These are phyloP conservation scores for Xanthorhoe spadicearia DNA, from an alignment of 2,888 invertebrate species.

Conservation along the genomic window DNA sequence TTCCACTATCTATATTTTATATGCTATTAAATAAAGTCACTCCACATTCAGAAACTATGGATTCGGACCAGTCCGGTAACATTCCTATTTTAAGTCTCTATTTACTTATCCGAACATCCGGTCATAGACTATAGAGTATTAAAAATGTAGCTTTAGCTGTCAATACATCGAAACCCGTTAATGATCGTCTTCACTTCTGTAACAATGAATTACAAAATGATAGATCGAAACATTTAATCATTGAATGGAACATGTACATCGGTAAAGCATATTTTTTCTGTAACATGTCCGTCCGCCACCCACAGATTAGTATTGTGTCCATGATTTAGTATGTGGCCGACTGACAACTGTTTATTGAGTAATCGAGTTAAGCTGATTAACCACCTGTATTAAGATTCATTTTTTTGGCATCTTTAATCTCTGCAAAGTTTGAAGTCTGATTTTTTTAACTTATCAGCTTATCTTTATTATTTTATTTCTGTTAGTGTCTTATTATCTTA, in stretches of 20 bases:
- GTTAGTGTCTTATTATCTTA: no score
- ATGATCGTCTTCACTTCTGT: conserved; percentile 53
- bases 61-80: conserved; percentile 37
- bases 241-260: conserved; percentile 63
- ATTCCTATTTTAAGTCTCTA: conserved; percentile 38
- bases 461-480: no score
- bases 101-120: conserved; percentile 43
- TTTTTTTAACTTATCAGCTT: no score
- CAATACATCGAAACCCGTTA: conserved; percentile 50
- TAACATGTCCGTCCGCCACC: conserved; percentile 58
- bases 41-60: conserved; percentile 28
- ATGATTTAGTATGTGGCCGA: neutral
- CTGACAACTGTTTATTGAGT: neutral
- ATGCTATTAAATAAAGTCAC: conserved; percentile 36
- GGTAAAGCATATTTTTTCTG: conserved; percentile 52
- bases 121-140: conserved; percentile 32
- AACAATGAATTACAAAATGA: conserved; percentile 68
- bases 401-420: no score
- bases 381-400: neutral
- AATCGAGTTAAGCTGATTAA: neutral
- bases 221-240: conserved; percentile 68
- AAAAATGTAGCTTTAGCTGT: conserved; percentile 41
- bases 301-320: conserved; percentile 44
- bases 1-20: conserved; percentile 33
- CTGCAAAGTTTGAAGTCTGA: no score